Evolutionary conservation across 1,140 invertebrate genomes (phyloP).

Genomic region (Drosophila carrolli): DNA sequence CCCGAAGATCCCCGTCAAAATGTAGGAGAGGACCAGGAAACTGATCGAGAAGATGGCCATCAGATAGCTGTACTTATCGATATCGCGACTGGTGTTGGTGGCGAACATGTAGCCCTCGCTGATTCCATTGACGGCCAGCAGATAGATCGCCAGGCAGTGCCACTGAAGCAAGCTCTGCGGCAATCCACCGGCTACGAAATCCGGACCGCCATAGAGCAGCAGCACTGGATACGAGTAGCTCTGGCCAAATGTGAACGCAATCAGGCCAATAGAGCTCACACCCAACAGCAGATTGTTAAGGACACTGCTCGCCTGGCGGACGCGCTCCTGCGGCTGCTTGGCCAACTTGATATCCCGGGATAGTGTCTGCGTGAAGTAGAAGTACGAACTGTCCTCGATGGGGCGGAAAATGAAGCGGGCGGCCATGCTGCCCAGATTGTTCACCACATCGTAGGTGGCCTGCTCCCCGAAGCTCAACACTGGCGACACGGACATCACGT

Average conservation of each 20-base stretch:
- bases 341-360: constrained; percentile 89
- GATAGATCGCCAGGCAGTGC: constrained; percentile 95
- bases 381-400: constrained; percentile 98
- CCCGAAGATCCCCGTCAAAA: constrained; percentile 92
- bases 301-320: constrained; percentile 92
- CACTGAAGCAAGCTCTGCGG: constrained; percentile 91
- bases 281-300: constrained; percentile 92
- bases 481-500: constrained; percentile 98
- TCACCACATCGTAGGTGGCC: constrained; percentile 97
- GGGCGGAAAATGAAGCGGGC: constrained; percentile 97
- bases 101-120: constrained; percentile 98
- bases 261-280: constrained; percentile 93
- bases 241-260: constrained; percentile 95
- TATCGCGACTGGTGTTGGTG: constrained; percentile 94
- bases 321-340: constrained; percentile 90
- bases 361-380: constrained; percentile 98
- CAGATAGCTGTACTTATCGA: constrained; percentile 94
- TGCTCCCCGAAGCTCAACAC: constrained; percentile 96
- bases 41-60: constrained; percentile 95
- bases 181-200: constrained; percentile 89
- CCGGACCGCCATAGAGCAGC: constrained; percentile 94
- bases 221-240: constrained; percentile 94
- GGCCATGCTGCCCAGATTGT: constrained; percentile 98
- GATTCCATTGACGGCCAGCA: constrained; percentile 97
- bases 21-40: constrained; percentile 93